Conservation (phyloP, 2,888 invertebrate species). For the Aphodius sticticus region DNA sequence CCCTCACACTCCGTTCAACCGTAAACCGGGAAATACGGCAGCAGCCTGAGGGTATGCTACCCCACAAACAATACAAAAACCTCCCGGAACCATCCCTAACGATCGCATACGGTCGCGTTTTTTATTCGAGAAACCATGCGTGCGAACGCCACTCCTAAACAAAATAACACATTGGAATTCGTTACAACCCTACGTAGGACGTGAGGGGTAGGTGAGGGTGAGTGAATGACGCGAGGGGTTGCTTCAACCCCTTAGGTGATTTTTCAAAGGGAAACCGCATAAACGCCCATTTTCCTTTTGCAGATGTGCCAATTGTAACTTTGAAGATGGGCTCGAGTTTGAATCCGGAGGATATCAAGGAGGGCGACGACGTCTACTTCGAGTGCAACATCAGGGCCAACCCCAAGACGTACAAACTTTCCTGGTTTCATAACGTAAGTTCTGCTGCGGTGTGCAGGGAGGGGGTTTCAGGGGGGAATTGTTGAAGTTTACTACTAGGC, state of each 20-base stretch:
- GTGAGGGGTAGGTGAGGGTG: background rate
- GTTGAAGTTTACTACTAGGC: constrained; percentile 14
- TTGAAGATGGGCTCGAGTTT: constrained; percentile 85
- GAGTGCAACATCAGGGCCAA: constrained; percentile 87
- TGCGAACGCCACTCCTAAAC: background rate
- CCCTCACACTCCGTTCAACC: background rate
- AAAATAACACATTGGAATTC: background rate
- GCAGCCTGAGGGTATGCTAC: background rate
- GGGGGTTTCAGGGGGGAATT: background rate
- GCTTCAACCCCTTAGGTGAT: background rate
- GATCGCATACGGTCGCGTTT: background rate
- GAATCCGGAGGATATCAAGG: constrained; percentile 87
- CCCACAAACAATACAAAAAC: background rate
- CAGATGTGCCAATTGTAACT: constrained; percentile 83
- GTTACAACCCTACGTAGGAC: background rate
- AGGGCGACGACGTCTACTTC: constrained; percentile 90
- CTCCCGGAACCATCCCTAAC: background rate
- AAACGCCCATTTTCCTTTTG: constrained; percentile 50
- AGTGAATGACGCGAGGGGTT: background rate
- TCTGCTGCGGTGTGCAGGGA: constrained; percentile 27
- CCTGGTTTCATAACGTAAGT: constrained; percentile 90
- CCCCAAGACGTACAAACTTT: constrained; percentile 83
- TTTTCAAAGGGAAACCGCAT: constrained; percentile 9
- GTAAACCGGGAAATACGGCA: background rate
- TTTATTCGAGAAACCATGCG: background rate